Evolutionary conservation across 2,888 invertebrate species (phyloP).

Genomic region (Thecocarcelia acutangulata): DNA sequence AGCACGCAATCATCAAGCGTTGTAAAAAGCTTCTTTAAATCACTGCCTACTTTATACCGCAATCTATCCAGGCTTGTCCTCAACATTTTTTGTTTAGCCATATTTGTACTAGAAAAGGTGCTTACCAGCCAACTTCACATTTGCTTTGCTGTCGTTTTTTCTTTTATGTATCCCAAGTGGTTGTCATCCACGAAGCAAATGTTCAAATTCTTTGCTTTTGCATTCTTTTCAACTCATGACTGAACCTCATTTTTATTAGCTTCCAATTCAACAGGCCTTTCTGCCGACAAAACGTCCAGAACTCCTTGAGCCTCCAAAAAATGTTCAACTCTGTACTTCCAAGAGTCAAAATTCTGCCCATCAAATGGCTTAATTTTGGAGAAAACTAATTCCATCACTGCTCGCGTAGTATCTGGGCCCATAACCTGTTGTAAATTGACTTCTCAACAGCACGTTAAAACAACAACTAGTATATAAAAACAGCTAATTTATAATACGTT

Average conservation of each 20-base stretch:
- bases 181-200: too few relatives aligned
- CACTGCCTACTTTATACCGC: not conserved
- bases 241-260: too few relatives aligned
- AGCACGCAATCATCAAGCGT: not conserved
- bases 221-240: not conserved
- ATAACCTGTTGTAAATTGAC: too few relatives aligned
- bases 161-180: constrained; percentile 22
- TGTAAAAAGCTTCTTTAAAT: too few relatives aligned
- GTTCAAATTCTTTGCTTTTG: not conserved
- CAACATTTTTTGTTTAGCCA: not conserved
- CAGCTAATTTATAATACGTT: too few relatives aligned
- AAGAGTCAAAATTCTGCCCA: not conserved
- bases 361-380: too few relatives aligned
- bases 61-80: not conserved
- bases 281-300: not conserved
- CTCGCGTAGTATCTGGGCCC: not conserved
- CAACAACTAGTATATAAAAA: too few relatives aligned
- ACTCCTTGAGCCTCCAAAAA: not conserved
- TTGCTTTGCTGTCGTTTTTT: constrained; percentile 50
- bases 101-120: constrained; percentile 56
- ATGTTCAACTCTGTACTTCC: not conserved
- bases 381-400: constrained; percentile 7
- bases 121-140: constrained; percentile 50
- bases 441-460: too few relatives aligned
- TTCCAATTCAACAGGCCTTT: not conserved